Evolutionary conservation across 2,888 invertebrate genomes (phyloP).

Genomic region (Periphyllus acericola): DNA sequence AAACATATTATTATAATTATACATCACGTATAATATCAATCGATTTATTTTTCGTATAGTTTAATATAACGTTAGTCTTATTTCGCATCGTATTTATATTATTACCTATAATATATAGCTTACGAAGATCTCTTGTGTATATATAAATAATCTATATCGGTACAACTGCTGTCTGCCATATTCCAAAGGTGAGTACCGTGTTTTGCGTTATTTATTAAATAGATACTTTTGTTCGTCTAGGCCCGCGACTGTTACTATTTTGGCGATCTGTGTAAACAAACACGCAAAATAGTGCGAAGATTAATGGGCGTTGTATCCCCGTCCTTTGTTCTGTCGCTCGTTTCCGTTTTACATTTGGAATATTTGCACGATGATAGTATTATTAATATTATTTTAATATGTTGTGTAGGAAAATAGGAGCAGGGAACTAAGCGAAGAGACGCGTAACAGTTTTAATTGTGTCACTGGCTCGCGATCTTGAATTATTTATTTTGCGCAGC

Average conservation of each 20-base stretch:
- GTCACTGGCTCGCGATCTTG: not conserved
- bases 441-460: not conserved
- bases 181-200: constrained; percentile 32
- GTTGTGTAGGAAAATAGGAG: too few relatives aligned
- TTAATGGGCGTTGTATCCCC: not conserved
- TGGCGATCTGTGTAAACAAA: not conserved
- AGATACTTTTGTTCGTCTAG: not conserved
- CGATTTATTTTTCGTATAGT: constrained; percentile 14
- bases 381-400: too few relatives aligned
- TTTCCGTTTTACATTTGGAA: not conserved
- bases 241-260: not conserved
- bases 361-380: not conserved
- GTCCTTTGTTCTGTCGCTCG: constrained; percentile 4
- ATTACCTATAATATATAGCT: constrained; percentile 15
- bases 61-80: not conserved
- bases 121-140: constrained; percentile 56
- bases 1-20: not conserved
- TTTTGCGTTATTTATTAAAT: not conserved
- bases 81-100: not conserved
- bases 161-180: constrained; percentile 27
- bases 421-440: too few relatives aligned
- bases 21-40: not conserved
- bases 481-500: not conserved
- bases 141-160: not conserved
- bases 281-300: too few relatives aligned